Evolutionary conservation across 1,140 invertebrate genomes (phyloP).

Genomic region (Drosophila athabasca): DNA sequence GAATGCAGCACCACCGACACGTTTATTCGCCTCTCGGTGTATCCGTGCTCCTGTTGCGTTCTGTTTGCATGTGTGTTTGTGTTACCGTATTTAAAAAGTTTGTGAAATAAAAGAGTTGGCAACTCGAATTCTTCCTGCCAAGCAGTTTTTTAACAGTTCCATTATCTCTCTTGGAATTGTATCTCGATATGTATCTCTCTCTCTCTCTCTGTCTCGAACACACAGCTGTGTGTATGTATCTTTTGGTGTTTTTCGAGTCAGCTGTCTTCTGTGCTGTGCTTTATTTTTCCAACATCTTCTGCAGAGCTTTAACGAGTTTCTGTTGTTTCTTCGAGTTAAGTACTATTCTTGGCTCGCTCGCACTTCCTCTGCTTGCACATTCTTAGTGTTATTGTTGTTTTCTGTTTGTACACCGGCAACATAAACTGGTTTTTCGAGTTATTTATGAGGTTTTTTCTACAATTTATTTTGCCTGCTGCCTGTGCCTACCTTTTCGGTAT

Average conservation of each 20-base stretch:
- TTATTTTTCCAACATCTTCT: slow-evolving; percentile 56
- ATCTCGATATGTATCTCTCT: slow-evolving; percentile 8
- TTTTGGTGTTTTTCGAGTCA: slow-evolving; percentile 62
- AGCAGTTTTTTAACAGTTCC: slow-evolving; percentile 10
- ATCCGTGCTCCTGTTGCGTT: slow-evolving; percentile 28
- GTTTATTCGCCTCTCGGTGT: slow-evolving; percentile 8
- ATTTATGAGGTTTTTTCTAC: slow-evolving; percentile 77
- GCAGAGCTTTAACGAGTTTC: slow-evolving; percentile 75
- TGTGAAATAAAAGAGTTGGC: slow-evolving; percentile 9
- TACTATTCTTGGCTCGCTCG: slow-evolving; percentile 68
- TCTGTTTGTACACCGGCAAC: slow-evolving; percentile 78
- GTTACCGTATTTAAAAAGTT: slow-evolving; percentile 15
- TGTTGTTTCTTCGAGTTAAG: slow-evolving; percentile 44
- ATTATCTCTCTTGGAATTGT: slow-evolving; percentile 20
- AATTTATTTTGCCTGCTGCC: slow-evolving; percentile 70
- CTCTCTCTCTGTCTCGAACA: slow-evolving; percentile 27
- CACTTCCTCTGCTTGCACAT: slow-evolving; percentile 70
- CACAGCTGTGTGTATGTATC: slow-evolving; percentile 64
- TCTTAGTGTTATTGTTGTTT: slow-evolving; percentile 64
- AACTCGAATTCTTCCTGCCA: not conserved
- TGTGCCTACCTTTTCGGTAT: slow-evolving; percentile 51
- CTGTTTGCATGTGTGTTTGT: slow-evolving; percentile 12
- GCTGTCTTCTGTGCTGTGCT: slow-evolving; percentile 72
- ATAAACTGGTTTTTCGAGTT: slow-evolving; percentile 81
- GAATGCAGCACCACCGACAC: slow-evolving; percentile 23